These are phyloP conservation scores for Pygoscelis antarcticus DNA, from an alignment of 2,113 vertebrate genomes.

Conservation along the genomic window DNA sequence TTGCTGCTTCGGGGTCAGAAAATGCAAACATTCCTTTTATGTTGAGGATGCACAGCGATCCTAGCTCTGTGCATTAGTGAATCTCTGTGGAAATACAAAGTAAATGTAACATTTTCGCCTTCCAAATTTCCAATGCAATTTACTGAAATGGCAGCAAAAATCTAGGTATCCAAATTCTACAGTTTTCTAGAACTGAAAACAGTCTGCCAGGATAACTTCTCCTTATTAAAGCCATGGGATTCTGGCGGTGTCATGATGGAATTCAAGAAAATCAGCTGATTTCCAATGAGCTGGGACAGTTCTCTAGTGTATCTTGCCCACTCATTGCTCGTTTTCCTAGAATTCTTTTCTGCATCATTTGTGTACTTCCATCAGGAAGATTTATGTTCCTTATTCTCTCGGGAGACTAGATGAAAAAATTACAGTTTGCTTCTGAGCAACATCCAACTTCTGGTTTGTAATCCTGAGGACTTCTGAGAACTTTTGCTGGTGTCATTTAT, in stretches of 20 bases:
- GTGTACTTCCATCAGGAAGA: background rate
- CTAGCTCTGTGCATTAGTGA: background rate
- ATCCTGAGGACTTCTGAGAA: background rate
- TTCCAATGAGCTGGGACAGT: background rate
- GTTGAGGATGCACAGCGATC: background rate
- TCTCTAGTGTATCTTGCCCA: background rate
- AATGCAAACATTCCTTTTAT: background rate
- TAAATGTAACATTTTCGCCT: background rate
- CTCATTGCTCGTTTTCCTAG: background rate
- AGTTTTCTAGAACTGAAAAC: background rate
- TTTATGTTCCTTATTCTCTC: background rate
- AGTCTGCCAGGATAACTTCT: background rate
- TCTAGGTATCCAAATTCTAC: background rate
- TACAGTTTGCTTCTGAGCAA: background rate
- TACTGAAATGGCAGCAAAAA: background rate
- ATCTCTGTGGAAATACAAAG: background rate
- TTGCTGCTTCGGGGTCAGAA: constrained; percentile 21
- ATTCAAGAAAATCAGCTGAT: background rate
- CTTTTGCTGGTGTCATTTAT: background rate
- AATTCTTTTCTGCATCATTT: background rate
- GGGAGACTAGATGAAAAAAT: background rate
- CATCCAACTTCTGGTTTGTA: background rate
- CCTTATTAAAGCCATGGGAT: background rate
- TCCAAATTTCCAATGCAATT: background rate
- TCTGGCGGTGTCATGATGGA: background rate